Evolutionary conservation across 2,888 invertebrate genomes (phyloP).

Genomic region (Uropetala carovei): DNA sequence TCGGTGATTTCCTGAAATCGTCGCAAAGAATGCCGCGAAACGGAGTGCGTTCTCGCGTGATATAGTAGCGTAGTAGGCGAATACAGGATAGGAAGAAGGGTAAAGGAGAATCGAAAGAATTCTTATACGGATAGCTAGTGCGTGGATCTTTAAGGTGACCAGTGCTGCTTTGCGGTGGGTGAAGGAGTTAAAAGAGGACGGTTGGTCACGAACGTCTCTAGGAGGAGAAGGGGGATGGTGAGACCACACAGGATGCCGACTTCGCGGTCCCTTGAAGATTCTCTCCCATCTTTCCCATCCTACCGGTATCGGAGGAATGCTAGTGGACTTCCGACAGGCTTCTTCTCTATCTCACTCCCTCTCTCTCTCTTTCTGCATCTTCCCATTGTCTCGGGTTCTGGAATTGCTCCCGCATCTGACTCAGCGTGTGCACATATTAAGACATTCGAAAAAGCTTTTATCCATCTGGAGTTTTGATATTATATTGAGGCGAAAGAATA

Average conservation of each 20-base stretch:
- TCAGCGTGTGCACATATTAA: background rate
- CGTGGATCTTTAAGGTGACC: background rate
- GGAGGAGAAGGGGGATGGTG: background rate
- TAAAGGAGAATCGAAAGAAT: background rate
- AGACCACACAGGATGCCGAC: constrained; percentile 34
- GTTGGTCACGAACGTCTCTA: constrained; percentile 10
- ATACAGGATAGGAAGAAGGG: background rate
- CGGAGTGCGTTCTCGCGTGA: background rate
- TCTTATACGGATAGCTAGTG: background rate
- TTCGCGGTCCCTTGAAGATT: constrained; percentile 7
- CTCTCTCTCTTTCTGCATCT: background rate
- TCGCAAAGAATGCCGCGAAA: background rate
- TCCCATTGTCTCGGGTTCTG: constrained; percentile 41
- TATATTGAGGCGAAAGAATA: background rate
- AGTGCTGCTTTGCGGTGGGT: constrained; percentile 3
- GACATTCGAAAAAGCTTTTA: background rate
- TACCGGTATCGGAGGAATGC: background rate
- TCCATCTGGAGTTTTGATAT: background rate
- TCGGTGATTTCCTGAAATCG: background rate
- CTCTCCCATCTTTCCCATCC: background rate
- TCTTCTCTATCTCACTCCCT: background rate
- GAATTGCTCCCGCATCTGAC: background rate
- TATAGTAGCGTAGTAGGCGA: constrained; percentile 8
- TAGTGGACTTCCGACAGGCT: background rate
- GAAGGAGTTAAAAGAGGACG: background rate